Conservation (phyloP, 2,888 invertebrate species). For the Nycteola revayana region DNA sequence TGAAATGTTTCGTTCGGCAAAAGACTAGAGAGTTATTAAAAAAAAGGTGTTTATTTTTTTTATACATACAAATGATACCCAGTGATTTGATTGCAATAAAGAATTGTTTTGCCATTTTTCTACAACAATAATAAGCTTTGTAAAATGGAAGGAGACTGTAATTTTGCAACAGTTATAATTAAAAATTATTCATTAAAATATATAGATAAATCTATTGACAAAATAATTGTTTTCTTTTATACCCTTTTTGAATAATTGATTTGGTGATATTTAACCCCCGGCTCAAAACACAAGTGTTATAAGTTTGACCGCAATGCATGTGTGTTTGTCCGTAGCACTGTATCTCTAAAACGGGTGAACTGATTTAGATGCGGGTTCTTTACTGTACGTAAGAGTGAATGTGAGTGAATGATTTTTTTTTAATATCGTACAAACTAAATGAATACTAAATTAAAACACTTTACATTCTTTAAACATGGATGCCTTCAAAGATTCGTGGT, state of each 20-base stretch:
- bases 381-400: too few species aligned
- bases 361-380: too few species aligned
- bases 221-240: slow-evolving; percentile 57
- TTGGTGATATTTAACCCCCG: background rate
- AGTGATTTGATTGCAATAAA: slow-evolving; percentile 61
- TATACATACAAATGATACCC: slow-evolving; percentile 26
- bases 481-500: too few species aligned
- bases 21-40: background rate
- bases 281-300: too few species aligned
- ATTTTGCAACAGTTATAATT: slow-evolving; percentile 73
- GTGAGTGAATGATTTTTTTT: too few species aligned
- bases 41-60: slow-evolving; percentile 12
- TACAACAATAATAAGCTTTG: slow-evolving; percentile 58
- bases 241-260: too few species aligned
- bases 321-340: too few species aligned
- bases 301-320: too few species aligned
- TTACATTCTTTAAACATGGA: too few species aligned
- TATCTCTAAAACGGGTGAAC: too few species aligned
- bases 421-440: too few species aligned
- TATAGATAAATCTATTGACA: slow-evolving; percentile 82
- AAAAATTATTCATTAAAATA: slow-evolving; percentile 81
- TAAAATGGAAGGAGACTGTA: slow-evolving; percentile 64
- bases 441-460: too few species aligned
- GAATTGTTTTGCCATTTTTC: slow-evolving; percentile 66
- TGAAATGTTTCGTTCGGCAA: slow-evolving; percentile 37